Evolutionary conservation across 2,797 vertebrate species (phyloP).

Genomic region (Pachyuromys duprasi): DNA sequence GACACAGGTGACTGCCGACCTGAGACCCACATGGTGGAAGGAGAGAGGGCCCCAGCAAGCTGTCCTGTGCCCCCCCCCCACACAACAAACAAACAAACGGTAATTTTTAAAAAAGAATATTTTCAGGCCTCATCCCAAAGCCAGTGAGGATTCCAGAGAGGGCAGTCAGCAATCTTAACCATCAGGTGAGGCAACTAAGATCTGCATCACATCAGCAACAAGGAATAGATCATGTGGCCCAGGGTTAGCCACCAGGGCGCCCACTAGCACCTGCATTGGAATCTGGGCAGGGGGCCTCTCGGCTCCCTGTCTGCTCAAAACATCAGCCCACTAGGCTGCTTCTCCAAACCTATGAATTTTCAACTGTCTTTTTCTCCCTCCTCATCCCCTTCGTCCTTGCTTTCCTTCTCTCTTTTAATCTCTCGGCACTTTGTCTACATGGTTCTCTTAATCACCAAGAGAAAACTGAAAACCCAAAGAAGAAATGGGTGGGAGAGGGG

Average conservation of each 20-base stretch:
- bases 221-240: conserved; percentile 2
- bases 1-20: neutral
- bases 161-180: neutral
- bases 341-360: neutral
- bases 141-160: neutral
- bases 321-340: neutral
- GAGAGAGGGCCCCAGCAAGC: neutral
- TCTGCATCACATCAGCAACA: neutral
- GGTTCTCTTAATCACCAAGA: neutral
- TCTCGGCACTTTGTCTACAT: neutral
- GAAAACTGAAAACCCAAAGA: neutral
- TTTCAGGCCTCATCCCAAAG: neutral
- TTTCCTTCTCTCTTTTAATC: neutral
- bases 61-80: neutral
- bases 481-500: neutral
- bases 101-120: neutral
- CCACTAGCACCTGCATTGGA: neutral
- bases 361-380: neutral
- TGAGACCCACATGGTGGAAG: neutral
- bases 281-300: neutral
- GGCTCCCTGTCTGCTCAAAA: neutral
- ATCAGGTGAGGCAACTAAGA: neutral
- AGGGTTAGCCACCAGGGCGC: neutral
- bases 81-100: neutral
- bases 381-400: neutral